phyloP scores from a whole-genome alignment of 2,888 invertebrate species.

The Quadriops clusia region DNA sequence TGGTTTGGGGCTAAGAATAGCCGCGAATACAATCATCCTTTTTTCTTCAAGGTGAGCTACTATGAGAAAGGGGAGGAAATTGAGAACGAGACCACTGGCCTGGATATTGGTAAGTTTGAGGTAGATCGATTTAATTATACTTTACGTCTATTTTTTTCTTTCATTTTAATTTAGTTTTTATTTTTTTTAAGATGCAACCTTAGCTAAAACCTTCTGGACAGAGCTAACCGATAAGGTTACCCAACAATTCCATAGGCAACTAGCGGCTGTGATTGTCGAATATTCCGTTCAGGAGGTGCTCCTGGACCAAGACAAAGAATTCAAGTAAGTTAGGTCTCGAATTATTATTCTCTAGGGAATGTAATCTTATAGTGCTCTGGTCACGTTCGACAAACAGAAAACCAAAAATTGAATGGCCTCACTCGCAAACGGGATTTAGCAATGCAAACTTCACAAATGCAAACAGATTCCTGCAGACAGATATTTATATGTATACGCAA shows the following conservation, averaged over 20 bases:
- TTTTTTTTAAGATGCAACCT: slow-evolving; percentile 22
- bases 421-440: too few species aligned
- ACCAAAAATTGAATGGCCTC: too few species aligned
- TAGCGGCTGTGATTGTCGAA: slow-evolving; percentile 30
- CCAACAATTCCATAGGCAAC: slow-evolving; percentile 24
- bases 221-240: slow-evolving; percentile 26
- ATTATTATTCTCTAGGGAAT: too few species aligned
- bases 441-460: too few species aligned
- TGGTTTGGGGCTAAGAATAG: too few species aligned
- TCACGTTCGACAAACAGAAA: too few species aligned
- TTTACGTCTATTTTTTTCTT: not conserved
- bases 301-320: slow-evolving; percentile 25
- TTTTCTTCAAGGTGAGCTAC: slow-evolving; percentile 27
- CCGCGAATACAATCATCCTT: too few species aligned
- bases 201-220: slow-evolving; percentile 26
- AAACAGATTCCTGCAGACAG: too few species aligned
- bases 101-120: slow-evolving; percentile 22
- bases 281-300: slow-evolving; percentile 31
- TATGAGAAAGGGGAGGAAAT: slow-evolving; percentile 22
- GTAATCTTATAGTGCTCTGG: too few species aligned
- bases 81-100: slow-evolving; percentile 24
- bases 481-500: too few species aligned
- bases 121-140: slow-evolving; percentile 4
- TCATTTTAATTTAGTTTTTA: too few species aligned
- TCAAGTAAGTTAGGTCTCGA: too few species aligned